Evolutionary conservation across 2,113 vertebrate genomes (phyloP), one percentile per base, ranked within the genome.

Genomic region (Ardeotis arabs): DNA sequence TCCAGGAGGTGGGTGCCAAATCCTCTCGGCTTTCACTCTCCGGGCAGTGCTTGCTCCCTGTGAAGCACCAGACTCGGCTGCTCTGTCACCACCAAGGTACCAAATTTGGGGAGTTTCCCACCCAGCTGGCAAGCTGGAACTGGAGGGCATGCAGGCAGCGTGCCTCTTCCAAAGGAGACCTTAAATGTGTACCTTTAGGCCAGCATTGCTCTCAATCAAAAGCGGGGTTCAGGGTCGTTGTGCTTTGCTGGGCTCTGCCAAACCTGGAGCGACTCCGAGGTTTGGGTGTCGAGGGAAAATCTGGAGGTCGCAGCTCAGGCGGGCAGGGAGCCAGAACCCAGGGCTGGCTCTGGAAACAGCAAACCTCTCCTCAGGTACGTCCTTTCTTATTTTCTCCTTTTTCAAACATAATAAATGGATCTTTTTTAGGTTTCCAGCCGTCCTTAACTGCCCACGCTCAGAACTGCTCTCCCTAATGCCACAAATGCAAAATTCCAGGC

Each of bases 271-370:
- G 4, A 4, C 45, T 62, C 80, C 4, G 18, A 79, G 66, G 52
- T 90, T 67, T 1, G 27, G 70, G 52, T 75, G 66, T 50, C 5
- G 3, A 62, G 87, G 75, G 92, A 59, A 63, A 63, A 53, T 76
- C 80, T 94, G 76, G 87, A 86, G 80, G 84, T 89, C 14, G 4
- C 70, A 53, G 66, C 76, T 90, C 53, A 16, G 21, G 72, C 0
- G 14, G 94, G 89, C 89, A 75, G 75, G 66, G 45, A 90, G 92
- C 95, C 86, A 85, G 83, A 75, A 41, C 52, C 47, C 74, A 37
- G 47, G 37, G 45, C 64, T 84, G 69, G 86, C 83, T 78, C 89
- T 87, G 88, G 37, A 75, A 72, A 59, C 66, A 60, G 49, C 73
- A 64, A 47, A 21, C 18, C 28, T 59, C 28, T 59, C 58, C 74